Evolutionary conservation across 2,888 invertebrate species (phyloP), one percentile per base, ranked within the genome.

Genomic region (Arctia plantaginis): DNA sequence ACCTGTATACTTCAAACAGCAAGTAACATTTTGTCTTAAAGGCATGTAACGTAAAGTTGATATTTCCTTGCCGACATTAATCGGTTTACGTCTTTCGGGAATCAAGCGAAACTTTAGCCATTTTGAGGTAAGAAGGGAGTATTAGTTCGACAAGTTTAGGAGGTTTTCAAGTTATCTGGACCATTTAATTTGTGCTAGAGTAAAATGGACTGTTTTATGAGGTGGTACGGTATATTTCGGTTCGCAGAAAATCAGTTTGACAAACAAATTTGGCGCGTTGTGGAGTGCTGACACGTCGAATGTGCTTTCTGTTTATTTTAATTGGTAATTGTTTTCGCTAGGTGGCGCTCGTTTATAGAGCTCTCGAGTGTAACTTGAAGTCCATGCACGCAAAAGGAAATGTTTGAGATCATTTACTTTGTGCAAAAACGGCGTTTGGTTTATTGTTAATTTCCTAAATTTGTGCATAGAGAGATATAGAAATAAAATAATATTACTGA

Each of bases 121-220:
- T 94, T 94, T 93, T 90, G 92, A 91, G 93, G 93, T 91, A 91
- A 90, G 92, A 91, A 93, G 91, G 90, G 93, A 87, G 90, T 93
- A 93, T 94, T 94, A 94, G 93, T 93, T 93, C 92, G 92, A 93
- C 93, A 93, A 93, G 91, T 93, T 91, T 91, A 89, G 93, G 88
- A 87, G 90, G 90, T 92, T 91, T 91, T 90, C 90, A 86, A 91
- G 91, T 91, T 91, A 93, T 93, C 91, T 91, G 76, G 82, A 84
- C 82, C 82, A 85, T 88, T 90, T 85, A 86, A 84, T 77, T 80
- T 73, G 30, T 71, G 72, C 68, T 76, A 66, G 73, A 77, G 76
- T 72, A 88, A 87, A 85, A 77, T 83, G 71, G 55, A 77, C 87
- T 80, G 67, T 85, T 80, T 67, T 12, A 71, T 64, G 71, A 33